These are phyloP conservation scores for Pseudorectes ferrugineus DNA, from an alignment of 2,113 vertebrate genomes.

Conservation along the genomic window DNA sequence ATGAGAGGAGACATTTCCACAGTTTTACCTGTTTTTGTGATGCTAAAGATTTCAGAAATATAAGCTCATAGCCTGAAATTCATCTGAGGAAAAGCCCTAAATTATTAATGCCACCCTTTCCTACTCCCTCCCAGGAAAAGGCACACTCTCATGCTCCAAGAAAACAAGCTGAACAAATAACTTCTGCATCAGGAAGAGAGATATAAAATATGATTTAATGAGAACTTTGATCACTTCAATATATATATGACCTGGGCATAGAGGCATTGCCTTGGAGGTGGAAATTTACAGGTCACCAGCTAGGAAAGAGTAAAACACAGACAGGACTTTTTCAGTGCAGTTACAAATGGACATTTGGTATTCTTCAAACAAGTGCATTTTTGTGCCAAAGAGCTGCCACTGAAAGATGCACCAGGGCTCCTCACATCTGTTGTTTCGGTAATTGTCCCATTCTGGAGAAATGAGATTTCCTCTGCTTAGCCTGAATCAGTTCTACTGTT, in stretches of 20 bases:
- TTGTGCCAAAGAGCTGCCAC: slow-evolving; percentile 12
- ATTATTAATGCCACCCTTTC: background rate
- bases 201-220: background rate
- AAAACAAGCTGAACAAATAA: background rate
- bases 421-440: slow-evolving; percentile 17
- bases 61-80: background rate
- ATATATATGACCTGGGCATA: background rate
- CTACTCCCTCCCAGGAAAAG: background rate
- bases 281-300: background rate
- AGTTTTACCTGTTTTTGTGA: background rate
- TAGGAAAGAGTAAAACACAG: background rate
- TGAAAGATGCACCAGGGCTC: background rate
- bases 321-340: background rate
- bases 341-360: slow-evolving; percentile 21
- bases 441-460: background rate
- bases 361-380: background rate
- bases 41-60: background rate
- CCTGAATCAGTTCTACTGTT: background rate
- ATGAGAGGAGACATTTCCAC: background rate
- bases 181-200: background rate
- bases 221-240: background rate
- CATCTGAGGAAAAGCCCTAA: background rate
- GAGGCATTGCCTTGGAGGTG: background rate
- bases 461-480: background rate
- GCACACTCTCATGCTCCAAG: fast-evolving